These are phyloP conservation scores for Antheraea mylitta DNA, from an alignment of 1,140 invertebrate species.

Conservation along the genomic window DNA sequence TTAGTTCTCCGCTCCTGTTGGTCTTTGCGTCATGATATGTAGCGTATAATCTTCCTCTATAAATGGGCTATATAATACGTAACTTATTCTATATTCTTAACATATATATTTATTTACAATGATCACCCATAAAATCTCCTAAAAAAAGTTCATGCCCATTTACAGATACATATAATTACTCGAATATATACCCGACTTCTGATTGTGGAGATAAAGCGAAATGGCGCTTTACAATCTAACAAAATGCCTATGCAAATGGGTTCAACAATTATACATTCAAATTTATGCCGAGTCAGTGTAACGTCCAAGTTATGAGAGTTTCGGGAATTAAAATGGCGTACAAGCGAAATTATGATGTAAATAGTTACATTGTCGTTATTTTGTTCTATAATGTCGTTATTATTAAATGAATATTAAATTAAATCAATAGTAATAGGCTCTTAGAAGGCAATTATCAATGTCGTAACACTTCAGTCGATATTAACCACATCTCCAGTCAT, in stretches of 20 bases:
- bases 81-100: no score
- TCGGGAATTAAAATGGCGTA: constrained; percentile 3
- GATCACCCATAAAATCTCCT: no score
- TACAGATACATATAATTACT: constrained; percentile 18
- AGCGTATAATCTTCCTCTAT: no score
- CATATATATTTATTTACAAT: no score
- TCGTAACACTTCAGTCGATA: no score
- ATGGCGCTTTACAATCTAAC: constrained; percentile 20
- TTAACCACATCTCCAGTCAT: no score
- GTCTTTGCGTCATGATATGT: no score
- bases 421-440: no score
- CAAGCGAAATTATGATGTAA: neutral
- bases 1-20: no score
- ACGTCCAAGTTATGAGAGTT: constrained; percentile 18
- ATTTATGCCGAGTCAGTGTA: constrained; percentile 25
- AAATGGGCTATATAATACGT: no score
- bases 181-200: constrained; percentile 12
- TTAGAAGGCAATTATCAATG: no score
- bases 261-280: constrained; percentile 41
- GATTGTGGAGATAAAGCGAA: constrained; percentile 17
- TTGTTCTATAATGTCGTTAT: neutral
- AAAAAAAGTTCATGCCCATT: neutral
- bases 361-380: neutral
- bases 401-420: no score
- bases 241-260: constrained; percentile 43